These are phyloP conservation scores for Augochlora pura DNA, from an alignment of 1,140 invertebrate species.

Conservation along the genomic window DNA sequence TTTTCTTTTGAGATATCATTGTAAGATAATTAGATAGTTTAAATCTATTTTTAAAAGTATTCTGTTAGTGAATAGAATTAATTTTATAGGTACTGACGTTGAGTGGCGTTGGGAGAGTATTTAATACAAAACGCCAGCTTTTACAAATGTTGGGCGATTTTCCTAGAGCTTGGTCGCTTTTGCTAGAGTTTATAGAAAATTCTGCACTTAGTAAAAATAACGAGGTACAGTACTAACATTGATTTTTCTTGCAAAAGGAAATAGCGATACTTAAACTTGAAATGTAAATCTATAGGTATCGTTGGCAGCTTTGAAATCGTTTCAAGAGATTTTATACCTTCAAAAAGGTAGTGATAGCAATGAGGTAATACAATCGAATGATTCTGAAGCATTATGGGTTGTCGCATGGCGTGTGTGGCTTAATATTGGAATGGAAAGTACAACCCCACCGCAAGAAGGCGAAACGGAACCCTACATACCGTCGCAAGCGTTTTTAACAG, in stretches of 20 bases:
- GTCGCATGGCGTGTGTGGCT: constrained; percentile 93
- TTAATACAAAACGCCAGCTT: constrained; percentile 94
- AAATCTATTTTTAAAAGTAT: not conserved
- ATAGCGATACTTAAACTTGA: not conserved
- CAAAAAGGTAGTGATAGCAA: constrained; percentile 78
- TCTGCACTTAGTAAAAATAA: constrained; percentile 94
- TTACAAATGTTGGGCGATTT: constrained; percentile 94
- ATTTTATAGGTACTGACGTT: constrained; percentile 84
- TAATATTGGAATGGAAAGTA: constrained; percentile 90
- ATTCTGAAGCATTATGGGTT: constrained; percentile 86
- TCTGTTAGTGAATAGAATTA: not conserved
- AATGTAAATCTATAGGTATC: constrained; percentile 83
- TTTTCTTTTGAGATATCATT: too few species aligned
- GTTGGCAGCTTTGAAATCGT: constrained; percentile 95
- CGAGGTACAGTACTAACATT: constrained; percentile 83
- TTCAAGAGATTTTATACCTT: constrained; percentile 94
- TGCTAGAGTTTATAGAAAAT: constrained; percentile 96
- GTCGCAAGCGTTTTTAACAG: constrained; percentile 94
- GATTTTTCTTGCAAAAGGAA: not conserved
- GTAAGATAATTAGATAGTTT: not conserved
- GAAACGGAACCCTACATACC: constrained; percentile 89
- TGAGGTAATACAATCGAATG: constrained; percentile 71
- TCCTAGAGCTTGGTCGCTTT: constrained; percentile 93
- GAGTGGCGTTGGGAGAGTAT: constrained; percentile 88
- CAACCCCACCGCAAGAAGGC: constrained; percentile 83